Percentiles rank a stretch among this genome's conserved stretches.
Evolutionary conservation across 2,888 invertebrate genomes (phyloP).

Genomic region (Mallateleia sp.): DNA sequence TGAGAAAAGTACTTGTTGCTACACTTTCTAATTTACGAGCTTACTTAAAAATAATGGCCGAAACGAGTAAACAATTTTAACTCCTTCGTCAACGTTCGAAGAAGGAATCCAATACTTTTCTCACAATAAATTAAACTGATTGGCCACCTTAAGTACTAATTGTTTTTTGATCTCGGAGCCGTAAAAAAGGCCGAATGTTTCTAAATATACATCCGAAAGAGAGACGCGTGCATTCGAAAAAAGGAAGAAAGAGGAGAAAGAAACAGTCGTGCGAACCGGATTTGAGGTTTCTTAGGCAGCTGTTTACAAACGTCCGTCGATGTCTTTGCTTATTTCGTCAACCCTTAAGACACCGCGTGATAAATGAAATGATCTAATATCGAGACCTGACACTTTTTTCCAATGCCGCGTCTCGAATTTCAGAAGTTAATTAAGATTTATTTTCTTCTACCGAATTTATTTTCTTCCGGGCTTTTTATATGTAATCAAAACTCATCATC

Average conservation of each 20-base stretch:
- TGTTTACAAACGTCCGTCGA: conserved; percentile 58
- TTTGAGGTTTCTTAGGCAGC: conserved; percentile 68
- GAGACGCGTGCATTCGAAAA: conserved; percentile 32
- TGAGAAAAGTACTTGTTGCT: not conserved
- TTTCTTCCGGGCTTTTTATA: too few relatives aligned
- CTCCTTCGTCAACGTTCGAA: not conserved
- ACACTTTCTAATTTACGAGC: conserved; percentile 5
- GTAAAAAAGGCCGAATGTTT: conserved; percentile 28
- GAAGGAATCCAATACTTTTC: conserved; percentile 12
- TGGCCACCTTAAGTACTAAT: conserved; percentile 40
- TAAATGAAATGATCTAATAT: conserved; percentile 63
- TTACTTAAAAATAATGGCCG: not conserved
- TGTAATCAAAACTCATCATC: not conserved
- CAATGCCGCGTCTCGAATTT: conserved; percentile 5
- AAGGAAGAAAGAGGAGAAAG: conserved; percentile 43
- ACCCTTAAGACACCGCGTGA: conserved; percentile 57
- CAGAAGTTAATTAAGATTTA: conserved; percentile 39
- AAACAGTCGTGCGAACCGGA: conserved; percentile 74
- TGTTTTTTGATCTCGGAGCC: conserved; percentile 38
- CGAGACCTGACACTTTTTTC: conserved; percentile 44
- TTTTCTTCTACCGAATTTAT: conserved; percentile 27
- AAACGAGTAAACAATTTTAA: conserved; percentile 15
- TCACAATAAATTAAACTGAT: conserved; percentile 58
- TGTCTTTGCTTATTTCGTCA: conserved; percentile 64
- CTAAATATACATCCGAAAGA: conserved; percentile 60